These are phyloP conservation scores for Drosophila ogumai DNA, from an alignment of 1,140 invertebrate genomes.

Conservation along the genomic window DNA sequence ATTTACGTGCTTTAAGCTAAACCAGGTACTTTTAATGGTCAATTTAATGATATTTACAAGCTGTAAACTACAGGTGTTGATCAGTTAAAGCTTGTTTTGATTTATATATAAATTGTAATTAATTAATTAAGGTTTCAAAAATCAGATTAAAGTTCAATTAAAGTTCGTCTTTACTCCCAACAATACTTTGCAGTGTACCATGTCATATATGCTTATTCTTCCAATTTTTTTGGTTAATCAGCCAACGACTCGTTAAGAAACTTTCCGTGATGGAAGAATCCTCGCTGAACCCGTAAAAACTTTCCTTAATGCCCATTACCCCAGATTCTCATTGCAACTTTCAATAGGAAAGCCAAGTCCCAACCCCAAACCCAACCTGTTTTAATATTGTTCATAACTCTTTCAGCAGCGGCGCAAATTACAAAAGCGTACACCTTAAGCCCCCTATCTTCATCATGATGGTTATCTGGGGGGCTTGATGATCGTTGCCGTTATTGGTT, in stretches of 20 bases:
- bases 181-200: not conserved
- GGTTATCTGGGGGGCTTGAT: slow-evolving; percentile 40
- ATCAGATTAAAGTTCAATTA: not conserved
- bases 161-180: not conserved
- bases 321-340: slow-evolving; percentile 30
- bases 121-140: too few species aligned
- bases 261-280: slow-evolving; percentile 18
- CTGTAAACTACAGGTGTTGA: not conserved
- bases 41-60: not conserved
- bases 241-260: slow-evolving; percentile 30
- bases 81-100: not conserved
- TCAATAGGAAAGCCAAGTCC: slow-evolving; percentile 5
- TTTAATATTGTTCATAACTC: slow-evolving; percentile 40
- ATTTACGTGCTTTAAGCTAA: not conserved
- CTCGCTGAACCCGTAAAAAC: slow-evolving; percentile 24
- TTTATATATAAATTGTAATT: not conserved
- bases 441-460: slow-evolving; percentile 43
- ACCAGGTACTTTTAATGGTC: not conserved
- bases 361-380: slow-evolving; percentile 1
- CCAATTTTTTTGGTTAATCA: slow-evolving; percentile 11
- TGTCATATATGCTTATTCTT: not conserved
- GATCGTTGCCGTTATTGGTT: slow-evolving; percentile 69
- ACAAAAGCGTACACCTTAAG: slow-evolving; percentile 70
- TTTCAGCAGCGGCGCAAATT: slow-evolving; percentile 57
- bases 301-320: slow-evolving; percentile 48